A percentile compares a stretch with the other conserved stretches of the same genome.
Conservation (phyloP, 2,797 vertebrate species). For the Xenentodon cancila region DNA sequence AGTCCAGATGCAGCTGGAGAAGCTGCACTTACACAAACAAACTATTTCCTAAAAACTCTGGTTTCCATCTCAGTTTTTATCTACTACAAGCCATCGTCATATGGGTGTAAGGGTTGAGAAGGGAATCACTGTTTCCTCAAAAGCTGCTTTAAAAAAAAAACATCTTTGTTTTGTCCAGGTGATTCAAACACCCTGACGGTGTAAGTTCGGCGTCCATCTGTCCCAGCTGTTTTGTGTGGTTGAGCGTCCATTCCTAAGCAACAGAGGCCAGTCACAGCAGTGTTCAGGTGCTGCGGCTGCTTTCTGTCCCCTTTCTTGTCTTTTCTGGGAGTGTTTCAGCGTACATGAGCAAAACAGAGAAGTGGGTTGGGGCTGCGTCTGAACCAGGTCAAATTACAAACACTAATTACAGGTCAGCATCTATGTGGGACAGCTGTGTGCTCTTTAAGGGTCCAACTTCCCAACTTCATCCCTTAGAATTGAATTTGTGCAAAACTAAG, state of each 20-base stretch:
- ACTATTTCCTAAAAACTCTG: not conserved
- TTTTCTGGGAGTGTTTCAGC: constrained; percentile 63
- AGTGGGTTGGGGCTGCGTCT: constrained; percentile 14
- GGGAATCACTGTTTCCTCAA: no score
- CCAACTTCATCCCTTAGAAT: constrained; percentile 1
- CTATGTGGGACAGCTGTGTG: constrained; percentile 14
- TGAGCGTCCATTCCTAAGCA: constrained; percentile 67
- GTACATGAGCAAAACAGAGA: constrained; percentile 53
- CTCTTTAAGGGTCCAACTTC: constrained; percentile 19
- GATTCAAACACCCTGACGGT: constrained; percentile 13
- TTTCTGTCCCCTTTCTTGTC: no score
- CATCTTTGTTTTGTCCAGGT: constrained; percentile 10
- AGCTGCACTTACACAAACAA: constrained; percentile 36
- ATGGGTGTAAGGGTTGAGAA: no score
- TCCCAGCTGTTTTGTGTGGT: constrained; percentile 55
- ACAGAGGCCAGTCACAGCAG: constrained; percentile 55
- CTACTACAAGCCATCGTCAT: no score
- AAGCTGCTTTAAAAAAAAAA: constrained; percentile 9
- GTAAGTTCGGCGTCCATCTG: constrained; percentile 4
- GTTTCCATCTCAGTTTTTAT: no score
- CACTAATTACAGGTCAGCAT: constrained; percentile 54
- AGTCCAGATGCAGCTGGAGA: constrained; percentile 36
- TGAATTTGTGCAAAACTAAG: constrained; percentile 8
- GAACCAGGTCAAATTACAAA: constrained; percentile 60
- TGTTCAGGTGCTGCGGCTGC: constrained; percentile 55